Conservation (phyloP, 2,797 vertebrate species). For the Meriones psammophilus region DNA sequence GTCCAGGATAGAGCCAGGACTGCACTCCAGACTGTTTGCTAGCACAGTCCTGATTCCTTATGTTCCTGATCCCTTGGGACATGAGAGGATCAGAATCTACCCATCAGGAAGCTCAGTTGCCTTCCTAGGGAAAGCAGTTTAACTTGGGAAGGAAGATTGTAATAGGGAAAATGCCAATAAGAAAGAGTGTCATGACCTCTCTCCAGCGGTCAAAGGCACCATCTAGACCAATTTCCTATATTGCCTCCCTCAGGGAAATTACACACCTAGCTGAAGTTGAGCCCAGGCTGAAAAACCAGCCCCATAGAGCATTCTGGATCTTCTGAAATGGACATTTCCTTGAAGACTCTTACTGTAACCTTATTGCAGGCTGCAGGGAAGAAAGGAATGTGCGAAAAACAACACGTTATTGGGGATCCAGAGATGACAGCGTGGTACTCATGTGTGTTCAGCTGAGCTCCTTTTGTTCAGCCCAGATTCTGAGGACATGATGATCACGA, state of each 20-base stretch:
- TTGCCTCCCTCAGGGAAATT: not conserved
- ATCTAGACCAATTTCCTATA: not conserved
- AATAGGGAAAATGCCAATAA: not conserved
- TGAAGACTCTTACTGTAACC: not conserved
- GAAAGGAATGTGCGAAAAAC: not conserved
- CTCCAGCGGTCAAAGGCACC: not conserved
- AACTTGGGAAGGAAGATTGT: not conserved
- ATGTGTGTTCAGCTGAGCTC: not conserved
- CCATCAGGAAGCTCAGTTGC: not conserved
- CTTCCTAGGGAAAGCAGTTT: not conserved
- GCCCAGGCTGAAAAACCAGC: not conserved
- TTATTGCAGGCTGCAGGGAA: not conserved
- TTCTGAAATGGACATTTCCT: not conserved
- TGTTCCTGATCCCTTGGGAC: too few relatives aligned
- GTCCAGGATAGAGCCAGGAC: not conserved
- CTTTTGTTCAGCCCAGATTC: not conserved
- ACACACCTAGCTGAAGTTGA: not conserved
- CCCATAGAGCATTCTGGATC: not conserved
- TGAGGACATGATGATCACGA: too few relatives aligned
- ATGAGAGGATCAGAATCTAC: not conserved
- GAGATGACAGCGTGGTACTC: too few relatives aligned
- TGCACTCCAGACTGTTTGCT: not conserved
- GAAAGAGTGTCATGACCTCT: not conserved
- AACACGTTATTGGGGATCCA: not conserved
- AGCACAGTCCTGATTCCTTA: not conserved